Evolutionary conservation across 2,888 invertebrate species (phyloP), one percentile per base, ranked within the genome.

Genomic region (Cryptocephalus primarius): DNA sequence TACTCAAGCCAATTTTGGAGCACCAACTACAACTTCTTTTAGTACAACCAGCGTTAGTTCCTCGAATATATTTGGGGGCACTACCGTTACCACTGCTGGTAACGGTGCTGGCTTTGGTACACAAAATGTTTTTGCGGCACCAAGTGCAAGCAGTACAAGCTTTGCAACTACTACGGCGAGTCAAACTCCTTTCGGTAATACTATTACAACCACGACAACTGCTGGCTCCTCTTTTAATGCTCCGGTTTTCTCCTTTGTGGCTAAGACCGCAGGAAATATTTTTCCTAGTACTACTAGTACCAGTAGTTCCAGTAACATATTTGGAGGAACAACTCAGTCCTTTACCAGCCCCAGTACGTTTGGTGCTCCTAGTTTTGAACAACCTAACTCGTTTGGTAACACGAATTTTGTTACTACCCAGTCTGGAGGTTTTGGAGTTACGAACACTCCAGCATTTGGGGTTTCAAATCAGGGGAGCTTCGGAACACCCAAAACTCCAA

Each of bases 381-480:
- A 22, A 22, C 22, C 22, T 22, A 11, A 40, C 3, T 38, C 53
- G 8, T 45, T 11, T 32, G 53, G 36, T 14, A 44, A 46, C 22
- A 42, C 33, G 22, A 41, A 34, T 10, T 44, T 57, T 47, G 44
- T 42, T 8, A 47, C 44, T 8, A 43, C 44, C 9, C 40, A 49
- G 8, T 43, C 50, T 40, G 32, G 48, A n/a, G 45, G 46, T 47
- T 50, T 53, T 47, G 51, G 53, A 32, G 46, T 48, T 14, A 42
- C 45, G 60, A 67, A 42, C 3, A 42, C 32, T 42, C 10, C 39
- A 1, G 14, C 41, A 22, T 48, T 48, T 42, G 45, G 45, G 11
- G 32, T 12, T 13, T n/a, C n/a, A 6, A 36, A 36, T 6, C n/a
- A 36, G 12, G 11, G 11, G 6, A 4, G 11, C 3, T 36, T 36